Conservation (phyloP, 2,888 invertebrate genomes). For the Trissolcus brochymenae region DNA sequence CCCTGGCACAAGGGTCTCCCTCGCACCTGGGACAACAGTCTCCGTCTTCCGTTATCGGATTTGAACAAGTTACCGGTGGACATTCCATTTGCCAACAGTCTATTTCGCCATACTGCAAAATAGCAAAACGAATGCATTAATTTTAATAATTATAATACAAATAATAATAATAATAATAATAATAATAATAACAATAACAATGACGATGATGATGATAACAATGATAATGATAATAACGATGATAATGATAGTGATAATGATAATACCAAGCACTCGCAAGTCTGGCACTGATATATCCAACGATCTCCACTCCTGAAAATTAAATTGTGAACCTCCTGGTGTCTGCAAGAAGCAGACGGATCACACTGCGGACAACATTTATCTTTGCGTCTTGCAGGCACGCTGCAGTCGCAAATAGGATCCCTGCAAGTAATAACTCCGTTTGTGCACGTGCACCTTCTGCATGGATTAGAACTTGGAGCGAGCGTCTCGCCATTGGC, state of each 20-base stretch:
- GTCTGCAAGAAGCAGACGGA: constrained; percentile 84
- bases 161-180: too few relatives aligned
- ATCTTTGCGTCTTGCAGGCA: constrained; percentile 77
- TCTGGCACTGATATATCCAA: constrained; percentile 94
- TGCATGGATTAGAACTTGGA: constrained; percentile 77
- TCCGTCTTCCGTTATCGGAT: constrained; percentile 81
- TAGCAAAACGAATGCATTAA: too few relatives aligned
- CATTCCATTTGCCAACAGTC: constrained; percentile 94
- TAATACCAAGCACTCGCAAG: constrained; percentile 91
- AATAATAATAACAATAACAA: background rate
- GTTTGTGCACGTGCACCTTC: constrained; percentile 78
- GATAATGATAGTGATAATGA: background rate
- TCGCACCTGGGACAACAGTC: constrained; percentile 86
- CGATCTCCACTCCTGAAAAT: constrained; percentile 88
- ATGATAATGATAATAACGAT: too few relatives aligned
- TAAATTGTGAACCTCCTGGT: constrained; percentile 87
- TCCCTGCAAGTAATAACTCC: constrained; percentile 83
- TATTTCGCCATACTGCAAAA: constrained; percentile 85
- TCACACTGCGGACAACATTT: constrained; percentile 91
- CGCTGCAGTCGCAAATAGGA: constrained; percentile 83
- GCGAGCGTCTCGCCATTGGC: constrained; percentile 79
- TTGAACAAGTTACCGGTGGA: constrained; percentile 82
- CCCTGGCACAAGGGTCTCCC: constrained; percentile 79
- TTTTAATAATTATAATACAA: too few relatives aligned
- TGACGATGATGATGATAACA: constrained; percentile 62